Conservation (phyloP, 2,888 invertebrate genomes). For the Cheilosia soror region DNA sequence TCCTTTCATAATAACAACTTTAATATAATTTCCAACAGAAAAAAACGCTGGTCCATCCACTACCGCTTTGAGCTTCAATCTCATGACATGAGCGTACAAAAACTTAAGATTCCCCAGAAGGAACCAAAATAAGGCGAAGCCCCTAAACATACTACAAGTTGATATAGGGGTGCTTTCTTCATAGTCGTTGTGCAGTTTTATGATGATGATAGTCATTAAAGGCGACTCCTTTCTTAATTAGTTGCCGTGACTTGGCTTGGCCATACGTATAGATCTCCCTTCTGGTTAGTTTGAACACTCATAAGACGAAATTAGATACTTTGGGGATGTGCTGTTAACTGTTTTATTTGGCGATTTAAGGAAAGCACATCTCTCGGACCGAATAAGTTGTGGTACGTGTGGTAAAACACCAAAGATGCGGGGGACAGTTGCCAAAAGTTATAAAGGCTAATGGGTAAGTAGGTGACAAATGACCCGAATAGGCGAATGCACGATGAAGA, state of each 20-base stretch:
- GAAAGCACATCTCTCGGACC: slow-evolving; percentile 4
- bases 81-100: slow-evolving; percentile 40
- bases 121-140: slow-evolving; percentile 16
- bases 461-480: slow-evolving; percentile 5
- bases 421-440: slow-evolving; percentile 3
- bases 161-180: background rate
- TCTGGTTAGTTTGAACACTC: slow-evolving; percentile 33
- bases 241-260: slow-evolving; percentile 51
- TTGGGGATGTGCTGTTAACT: slow-evolving; percentile 44
- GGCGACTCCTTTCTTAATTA: slow-evolving; percentile 62
- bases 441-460: background rate
- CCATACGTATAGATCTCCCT: slow-evolving; percentile 3
- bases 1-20: background rate
- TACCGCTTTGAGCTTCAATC: slow-evolving; percentile 39
- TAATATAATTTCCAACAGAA: slow-evolving; percentile 41
- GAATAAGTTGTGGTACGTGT: slow-evolving; percentile 34
- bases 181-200: slow-evolving; percentile 47
- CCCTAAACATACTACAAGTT: slow-evolving; percentile 11
- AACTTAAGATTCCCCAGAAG: slow-evolving; percentile 36
- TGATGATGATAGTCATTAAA: slow-evolving; percentile 61
- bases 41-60: slow-evolving; percentile 8
- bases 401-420: background rate
- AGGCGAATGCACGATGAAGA: background rate
- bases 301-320: slow-evolving; percentile 52
- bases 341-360: slow-evolving; percentile 43